These are phyloP conservation scores for Channa striata DNA, from an alignment of 2,797 vertebrate species.

Conservation along the genomic window DNA sequence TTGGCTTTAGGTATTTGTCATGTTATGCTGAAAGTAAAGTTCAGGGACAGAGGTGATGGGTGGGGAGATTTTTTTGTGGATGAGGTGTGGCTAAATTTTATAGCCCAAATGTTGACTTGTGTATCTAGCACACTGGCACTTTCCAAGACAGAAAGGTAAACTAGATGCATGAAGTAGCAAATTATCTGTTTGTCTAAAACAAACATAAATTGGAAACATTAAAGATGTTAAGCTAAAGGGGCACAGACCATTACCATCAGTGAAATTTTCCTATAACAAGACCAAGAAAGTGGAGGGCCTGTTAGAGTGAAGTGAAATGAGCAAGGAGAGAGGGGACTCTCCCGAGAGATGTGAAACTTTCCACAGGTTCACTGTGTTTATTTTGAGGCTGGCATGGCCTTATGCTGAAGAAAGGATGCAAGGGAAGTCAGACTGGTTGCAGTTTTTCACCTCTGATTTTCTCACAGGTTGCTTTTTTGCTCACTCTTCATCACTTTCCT, in stretches of 20 bases:
- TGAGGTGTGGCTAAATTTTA: conserved; percentile 47
- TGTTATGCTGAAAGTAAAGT: conserved; percentile 43
- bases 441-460: conserved; percentile 38
- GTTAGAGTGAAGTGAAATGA: conserved; percentile 79
- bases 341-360: conserved; percentile 84
- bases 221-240: conserved; percentile 73
- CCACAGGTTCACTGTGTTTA: conserved; percentile 79
- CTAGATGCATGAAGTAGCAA: conserved; percentile 80
- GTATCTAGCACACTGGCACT: conserved; percentile 48
- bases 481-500: conserved; percentile 38
- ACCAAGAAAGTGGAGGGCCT: conserved; percentile 74
- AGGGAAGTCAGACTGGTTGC: conserved; percentile 51
- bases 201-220: conserved; percentile 79
- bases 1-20: conserved; percentile 48
- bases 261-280: conserved; percentile 85
- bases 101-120: conserved; percentile 22
- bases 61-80: conserved; percentile 17
- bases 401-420: conserved; percentile 47
- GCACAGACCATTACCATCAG: conserved; percentile 60
- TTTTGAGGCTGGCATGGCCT: conserved; percentile 71
- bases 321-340: conserved; percentile 77
- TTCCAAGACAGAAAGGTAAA: conserved; percentile 68
- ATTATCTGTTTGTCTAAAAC: conserved; percentile 81
- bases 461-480: conserved; percentile 7
- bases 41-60: conserved; percentile 28